Evolutionary conservation across 2,113 vertebrate species (phyloP), one percentile per base, ranked within the genome.

Genomic region (Morphnarchus princeps): DNA sequence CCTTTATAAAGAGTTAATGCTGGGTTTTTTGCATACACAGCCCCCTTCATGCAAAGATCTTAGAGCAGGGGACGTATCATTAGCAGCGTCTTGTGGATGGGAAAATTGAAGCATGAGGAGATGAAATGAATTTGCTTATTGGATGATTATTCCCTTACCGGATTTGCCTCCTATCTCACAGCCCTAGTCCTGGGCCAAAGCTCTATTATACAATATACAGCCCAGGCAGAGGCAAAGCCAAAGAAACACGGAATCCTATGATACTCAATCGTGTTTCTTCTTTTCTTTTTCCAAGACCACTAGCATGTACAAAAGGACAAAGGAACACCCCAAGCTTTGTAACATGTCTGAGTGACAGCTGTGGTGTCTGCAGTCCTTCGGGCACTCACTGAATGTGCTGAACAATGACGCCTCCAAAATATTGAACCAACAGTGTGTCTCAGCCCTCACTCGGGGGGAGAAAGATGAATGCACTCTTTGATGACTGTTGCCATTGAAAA

Each of bases 61-160:
- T 86, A 89, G 73, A 80, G 77, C 65, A 90, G 49, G 49, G 87
- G 42, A 95, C 94, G 70, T 91, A 74, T 96, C 94, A 95, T 95
- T 97, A 96, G 78, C 78, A 85, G 87, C 8, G 54, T 82, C 95
- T 96, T 95, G 91, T 79, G 91, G 94, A 87, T 95, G 96, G 81
- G 58, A 92, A 91, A 95, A 97, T 54, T 95, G 97, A 95, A 94
- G 94, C 95, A 90, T 95, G 89, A 95, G 91, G 95, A 93, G 96
- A 97, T 97, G 74, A 97, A 96, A 94, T 96, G 92, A 88, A 73
- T 96, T 96, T 95, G 29, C 95, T 95, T 94, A 94, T 95, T 94
- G 91, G 91, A 77, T 92, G 92, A 93, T 95, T 91, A 93, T 96
- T 94, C 73, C 65, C 85, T 91, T 84, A 70, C 80, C 3, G 32